Percentiles rank a stretch among this genome's conserved stretches.
phyloP scores from a whole-genome alignment of 2,888 invertebrate species.

The Epinotia nisella region DNA sequence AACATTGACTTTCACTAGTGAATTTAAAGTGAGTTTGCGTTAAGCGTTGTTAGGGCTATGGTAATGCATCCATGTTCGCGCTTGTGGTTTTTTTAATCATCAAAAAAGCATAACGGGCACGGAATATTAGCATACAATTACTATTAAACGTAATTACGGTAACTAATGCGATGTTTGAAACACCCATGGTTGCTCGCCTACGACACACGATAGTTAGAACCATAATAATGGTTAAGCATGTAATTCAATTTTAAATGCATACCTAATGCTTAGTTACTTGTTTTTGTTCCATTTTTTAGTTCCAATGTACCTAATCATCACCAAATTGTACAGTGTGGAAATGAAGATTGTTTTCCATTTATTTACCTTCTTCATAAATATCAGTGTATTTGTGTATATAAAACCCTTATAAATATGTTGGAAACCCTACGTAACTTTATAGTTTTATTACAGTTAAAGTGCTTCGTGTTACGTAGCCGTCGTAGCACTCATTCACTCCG shows the following conservation, averaged over 20 bases:
- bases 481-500: constrained; percentile 25
- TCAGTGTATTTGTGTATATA: neutral
- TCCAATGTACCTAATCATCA: neutral
- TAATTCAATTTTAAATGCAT: neutral
- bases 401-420: neutral
- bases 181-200: neutral
- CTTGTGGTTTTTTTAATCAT: constrained; percentile 28
- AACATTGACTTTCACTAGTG: constrained; percentile 8
- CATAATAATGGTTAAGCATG: neutral
- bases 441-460: constrained; percentile 4
- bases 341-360: neutral
- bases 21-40: constrained; percentile 12
- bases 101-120: constrained; percentile 30
- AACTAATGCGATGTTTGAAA: constrained; percentile 22
- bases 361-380: neutral
- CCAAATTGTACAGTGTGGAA: neutral
- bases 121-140: constrained; percentile 36
- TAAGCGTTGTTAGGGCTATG: constrained; percentile 2
- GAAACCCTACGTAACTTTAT: neutral
- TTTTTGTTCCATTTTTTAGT: neutral
- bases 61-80: constrained; percentile 40
- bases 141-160: constrained; percentile 27
- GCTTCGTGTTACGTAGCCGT: constrained; percentile 9
- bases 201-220: neutral
- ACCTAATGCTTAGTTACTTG: neutral